Evolutionary conservation across 2,113 vertebrate genomes (phyloP).

Genomic region (Neoarius graeffei): DNA sequence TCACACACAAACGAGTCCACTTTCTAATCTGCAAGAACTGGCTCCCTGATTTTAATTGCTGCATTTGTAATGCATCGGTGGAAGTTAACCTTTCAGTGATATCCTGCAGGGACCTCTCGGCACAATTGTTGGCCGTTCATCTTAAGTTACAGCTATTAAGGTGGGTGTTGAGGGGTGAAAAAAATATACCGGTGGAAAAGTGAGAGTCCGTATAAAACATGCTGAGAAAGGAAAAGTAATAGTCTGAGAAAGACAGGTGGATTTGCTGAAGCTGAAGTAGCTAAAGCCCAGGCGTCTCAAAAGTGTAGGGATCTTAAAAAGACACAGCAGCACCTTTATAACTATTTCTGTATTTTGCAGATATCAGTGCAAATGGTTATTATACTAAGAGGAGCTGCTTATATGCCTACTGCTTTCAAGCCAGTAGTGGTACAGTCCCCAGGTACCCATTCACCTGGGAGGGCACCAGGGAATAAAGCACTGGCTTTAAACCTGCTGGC

Average conservation of each 20-base stretch:
- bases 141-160: slow-evolving; percentile 45
- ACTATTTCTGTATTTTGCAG: not conserved
- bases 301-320: not conserved
- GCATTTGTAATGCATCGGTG: slow-evolving; percentile 59
- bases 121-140: slow-evolving; percentile 28
- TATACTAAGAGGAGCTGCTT: not conserved
- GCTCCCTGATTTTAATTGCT: slow-evolving; percentile 61
- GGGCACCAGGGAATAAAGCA: slow-evolving; percentile 19
- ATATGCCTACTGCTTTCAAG: not conserved
- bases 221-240: slow-evolving; percentile 25
- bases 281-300: not conserved
- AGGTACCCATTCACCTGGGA: slow-evolving; percentile 3
- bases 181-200: slow-evolving; percentile 7
- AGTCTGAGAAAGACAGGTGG: not conserved
- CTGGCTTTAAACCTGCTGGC: slow-evolving; percentile 30
- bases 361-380: not conserved
- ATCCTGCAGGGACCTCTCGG: slow-evolving; percentile 45
- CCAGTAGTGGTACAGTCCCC: slow-evolving; percentile 8
- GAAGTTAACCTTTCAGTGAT: slow-evolving; percentile 45
- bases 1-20: slow-evolving; percentile 44
- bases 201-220: not conserved
- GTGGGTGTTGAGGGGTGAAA: slow-evolving; percentile 12
- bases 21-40: slow-evolving; percentile 38
- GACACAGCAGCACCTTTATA: not conserved
- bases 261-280: slow-evolving; percentile 19